Base-by-base conservation (phyloP, 37 sponge, comb jelly and placozoan species). In the Beroe forskalii region DNA sequence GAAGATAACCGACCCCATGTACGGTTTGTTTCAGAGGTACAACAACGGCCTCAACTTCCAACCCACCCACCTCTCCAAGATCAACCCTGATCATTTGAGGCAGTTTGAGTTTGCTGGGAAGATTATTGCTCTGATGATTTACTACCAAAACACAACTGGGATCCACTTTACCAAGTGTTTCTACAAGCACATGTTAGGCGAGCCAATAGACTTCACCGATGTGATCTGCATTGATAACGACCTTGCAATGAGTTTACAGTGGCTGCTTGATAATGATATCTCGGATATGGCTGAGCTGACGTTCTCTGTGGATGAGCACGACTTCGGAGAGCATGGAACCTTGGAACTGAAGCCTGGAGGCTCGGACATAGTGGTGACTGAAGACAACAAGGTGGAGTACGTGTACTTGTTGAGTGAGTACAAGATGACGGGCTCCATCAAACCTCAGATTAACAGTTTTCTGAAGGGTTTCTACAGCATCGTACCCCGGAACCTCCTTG, bases 351-450 rank as follows among this genome's bases (percentile, higher is more conserved):
- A 80, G 30, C 43, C 43, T 41, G 86, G 86, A 23, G 86, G 86
- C 22, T 8, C 55, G 1, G 86, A 80, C 17, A 90, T 60, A 6
- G 0, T 28, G 19, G 94, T 94, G 19, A 90, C 90, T n/a, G 43
- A 92, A 60, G 90, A 90, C 0, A 94, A 94, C 67, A 94, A 92
- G 83, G 94, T 91, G n/a, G 86, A 80, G 40, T 80, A 80, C 42
- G 86, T 80, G n/a, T 22, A 37, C 1, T 27, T 80, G 27, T 48
- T 80, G 31, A 80, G 40, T 27, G 86, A 80, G 86, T 44, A 80
- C 31, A 80, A 80, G 55, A 80, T 80, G 86, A 80, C 55, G 0
- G 86, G 86, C 1, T 41, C 86, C 6, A 80, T 80, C 40, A 80
- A 44, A 23, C 55, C 86, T 22, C 86, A 80, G 30, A 80, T 80